Conservation (phyloP, 2,797 vertebrate genomes). For the Myiothlypis chrysogaster region DNA sequence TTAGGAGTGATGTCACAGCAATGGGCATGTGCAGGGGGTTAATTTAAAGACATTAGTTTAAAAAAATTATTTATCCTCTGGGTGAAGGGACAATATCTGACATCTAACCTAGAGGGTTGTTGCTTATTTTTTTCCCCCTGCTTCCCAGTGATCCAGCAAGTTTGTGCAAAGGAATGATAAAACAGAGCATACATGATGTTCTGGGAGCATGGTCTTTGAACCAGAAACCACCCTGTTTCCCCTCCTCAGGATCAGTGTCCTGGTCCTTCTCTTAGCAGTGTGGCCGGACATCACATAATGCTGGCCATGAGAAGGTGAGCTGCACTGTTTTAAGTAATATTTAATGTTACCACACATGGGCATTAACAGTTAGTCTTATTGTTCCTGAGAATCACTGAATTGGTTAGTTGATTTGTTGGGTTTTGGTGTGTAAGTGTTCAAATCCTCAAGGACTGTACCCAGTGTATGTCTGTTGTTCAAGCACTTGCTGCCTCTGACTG, state of each 20-base stretch:
- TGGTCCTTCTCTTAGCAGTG: background rate
- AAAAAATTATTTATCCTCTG: background rate
- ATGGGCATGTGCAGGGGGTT: background rate
- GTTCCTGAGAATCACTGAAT: background rate
- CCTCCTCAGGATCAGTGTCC: background rate
- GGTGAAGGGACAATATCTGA: background rate
- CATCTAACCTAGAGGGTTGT: background rate
- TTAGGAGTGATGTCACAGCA: constrained; percentile 35
- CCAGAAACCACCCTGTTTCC: background rate
- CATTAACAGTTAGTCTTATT: background rate
- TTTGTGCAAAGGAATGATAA: background rate
- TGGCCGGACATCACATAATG: background rate
- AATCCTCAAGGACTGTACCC: background rate
- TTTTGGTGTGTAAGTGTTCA: background rate
- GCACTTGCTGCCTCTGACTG: background rate
- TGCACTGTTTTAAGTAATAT: background rate
- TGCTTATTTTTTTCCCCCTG: rapidly evolving
- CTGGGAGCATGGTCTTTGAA: background rate
- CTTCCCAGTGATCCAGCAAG: background rate
- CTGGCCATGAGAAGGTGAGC: background rate
- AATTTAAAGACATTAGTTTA: constrained; percentile 7
- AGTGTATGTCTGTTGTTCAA: rapidly evolving
- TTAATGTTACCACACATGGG: background rate
- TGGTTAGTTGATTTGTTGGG: background rate
- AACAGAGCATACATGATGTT: background rate